Evolutionary conservation across 2,797 vertebrate species (phyloP), one percentile per base, ranked within the genome.

Genomic region (Sciurus carolinensis): DNA sequence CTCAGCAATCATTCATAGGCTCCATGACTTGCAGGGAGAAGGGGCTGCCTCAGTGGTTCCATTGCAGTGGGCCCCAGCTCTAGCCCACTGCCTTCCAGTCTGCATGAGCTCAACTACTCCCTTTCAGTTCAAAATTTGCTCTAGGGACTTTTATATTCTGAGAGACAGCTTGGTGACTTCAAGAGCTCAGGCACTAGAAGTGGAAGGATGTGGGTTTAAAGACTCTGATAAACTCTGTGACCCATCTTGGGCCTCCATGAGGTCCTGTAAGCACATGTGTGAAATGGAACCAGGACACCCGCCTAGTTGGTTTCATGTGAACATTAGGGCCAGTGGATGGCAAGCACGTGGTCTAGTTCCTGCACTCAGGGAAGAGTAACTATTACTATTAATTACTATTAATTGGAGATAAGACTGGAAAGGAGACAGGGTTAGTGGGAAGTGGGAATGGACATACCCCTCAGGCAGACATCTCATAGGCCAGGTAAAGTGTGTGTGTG

Each of bases 101-200:
- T 75, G 7, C 3, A 30, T 0, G 4, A 3, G 7, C 50, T 64
- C 67, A 73, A n/a, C 3, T 3, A 30, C 28, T 54, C 44, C 17
- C 1, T 75, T 69, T 67, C 75, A 24, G 64, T 20, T 22, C 39
- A 67, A 82, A 52, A 76, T 79, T 59, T 90, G 39, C 12, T 91
- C 57, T 20, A n/a, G 44, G 14, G 17, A 2, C 33, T 75, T 69
- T 88, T 71, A 59, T 39, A 33, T 39, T 87, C 85, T 80, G 33
- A 44, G 24, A 94, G 24, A 24, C 36, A 62, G 18, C 15, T 85
- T 85, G 24, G 12, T 71, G 36, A 59, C 62, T 81, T 90, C 73
- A 72, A 81, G 44, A 80, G 44, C 33, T 94, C 69, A 54, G 36
- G 52, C 28, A 91, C 69, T 15, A 4, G 64, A 93, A 93, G 82